phyloP scores from a whole-genome alignment of 2,113 vertebrate genomes.

The Pygoscelis adeliae region DNA sequence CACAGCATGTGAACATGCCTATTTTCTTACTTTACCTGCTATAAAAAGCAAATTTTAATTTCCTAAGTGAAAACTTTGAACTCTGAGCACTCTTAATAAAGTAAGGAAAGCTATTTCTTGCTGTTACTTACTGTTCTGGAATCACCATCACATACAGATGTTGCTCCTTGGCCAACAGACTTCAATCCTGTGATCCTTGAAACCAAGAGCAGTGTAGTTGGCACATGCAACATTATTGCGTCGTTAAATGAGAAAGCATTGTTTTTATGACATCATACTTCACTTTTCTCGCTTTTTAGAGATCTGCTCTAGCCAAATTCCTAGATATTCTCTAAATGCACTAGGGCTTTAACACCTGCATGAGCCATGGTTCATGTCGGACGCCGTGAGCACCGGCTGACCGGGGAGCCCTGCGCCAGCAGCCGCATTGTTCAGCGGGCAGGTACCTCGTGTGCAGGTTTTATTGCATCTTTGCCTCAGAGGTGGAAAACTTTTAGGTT shows the following conservation, averaged over 20 bases:
- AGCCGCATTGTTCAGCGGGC: too few relatives aligned
- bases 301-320: not conserved
- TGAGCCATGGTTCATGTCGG: fast-evolving
- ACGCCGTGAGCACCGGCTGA: fast-evolving
- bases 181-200: not conserved
- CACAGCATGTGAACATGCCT: not conserved
- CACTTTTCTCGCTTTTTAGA: not conserved
- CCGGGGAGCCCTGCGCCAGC: not conserved
- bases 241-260: not conserved
- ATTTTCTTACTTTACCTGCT: not conserved
- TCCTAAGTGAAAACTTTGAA: not conserved
- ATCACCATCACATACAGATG: not conserved
- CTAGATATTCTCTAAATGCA: not conserved
- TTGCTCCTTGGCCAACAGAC: not conserved
- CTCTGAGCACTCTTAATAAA: not conserved
- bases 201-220: not conserved
- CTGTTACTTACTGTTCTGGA: not conserved
- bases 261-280: not conserved
- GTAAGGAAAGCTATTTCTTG: not conserved
- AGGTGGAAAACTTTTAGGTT: not conserved
- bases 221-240: not conserved
- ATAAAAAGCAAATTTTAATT: not conserved
- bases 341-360: not conserved
- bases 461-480: not conserved
- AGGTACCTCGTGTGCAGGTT: not conserved